Conservation (phyloP, 2,797 vertebrate species). For the Manis crassicaudata region DNA sequence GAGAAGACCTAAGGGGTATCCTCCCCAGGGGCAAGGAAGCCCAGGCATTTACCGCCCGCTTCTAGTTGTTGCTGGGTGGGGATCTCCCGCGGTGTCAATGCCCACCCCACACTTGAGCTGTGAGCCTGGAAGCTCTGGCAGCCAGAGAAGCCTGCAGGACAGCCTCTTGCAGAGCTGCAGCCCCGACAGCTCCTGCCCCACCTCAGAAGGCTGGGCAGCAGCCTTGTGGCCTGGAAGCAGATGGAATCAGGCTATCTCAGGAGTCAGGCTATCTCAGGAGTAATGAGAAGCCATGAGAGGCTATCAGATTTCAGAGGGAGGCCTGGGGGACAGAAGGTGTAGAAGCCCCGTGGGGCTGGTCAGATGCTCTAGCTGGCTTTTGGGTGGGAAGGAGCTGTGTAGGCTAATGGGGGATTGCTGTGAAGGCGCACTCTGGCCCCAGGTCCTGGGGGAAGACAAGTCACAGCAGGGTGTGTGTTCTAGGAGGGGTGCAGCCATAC, state of each 20-base stretch:
- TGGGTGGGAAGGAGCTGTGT: background rate
- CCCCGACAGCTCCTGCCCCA: background rate
- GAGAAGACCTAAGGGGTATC: background rate
- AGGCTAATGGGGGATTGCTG: background rate
- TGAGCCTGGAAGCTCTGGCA: background rate
- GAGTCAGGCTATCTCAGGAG: background rate
- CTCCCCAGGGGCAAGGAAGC: background rate
- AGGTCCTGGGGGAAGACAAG: background rate
- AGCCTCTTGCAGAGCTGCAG: rapidly evolving
- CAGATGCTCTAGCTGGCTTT: background rate
- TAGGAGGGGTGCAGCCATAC: rapidly evolving
- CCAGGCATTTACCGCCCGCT: no score
- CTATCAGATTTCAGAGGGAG: background rate
- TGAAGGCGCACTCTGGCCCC: background rate
- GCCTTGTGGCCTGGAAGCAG: background rate
- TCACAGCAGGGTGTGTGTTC: rapidly evolving
- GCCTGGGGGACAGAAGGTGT: background rate
- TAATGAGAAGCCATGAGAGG: background rate
- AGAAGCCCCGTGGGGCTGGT: background rate
- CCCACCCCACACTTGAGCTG: rapidly evolving
- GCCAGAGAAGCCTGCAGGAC: background rate
- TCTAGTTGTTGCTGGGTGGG: background rate
- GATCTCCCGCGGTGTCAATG: background rate
- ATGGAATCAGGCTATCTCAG: background rate
- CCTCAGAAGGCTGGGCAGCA: background rate